phyloP scores from a whole-genome alignment of 2,797 vertebrate species.

The Platyrinchus mystaceus region DNA sequence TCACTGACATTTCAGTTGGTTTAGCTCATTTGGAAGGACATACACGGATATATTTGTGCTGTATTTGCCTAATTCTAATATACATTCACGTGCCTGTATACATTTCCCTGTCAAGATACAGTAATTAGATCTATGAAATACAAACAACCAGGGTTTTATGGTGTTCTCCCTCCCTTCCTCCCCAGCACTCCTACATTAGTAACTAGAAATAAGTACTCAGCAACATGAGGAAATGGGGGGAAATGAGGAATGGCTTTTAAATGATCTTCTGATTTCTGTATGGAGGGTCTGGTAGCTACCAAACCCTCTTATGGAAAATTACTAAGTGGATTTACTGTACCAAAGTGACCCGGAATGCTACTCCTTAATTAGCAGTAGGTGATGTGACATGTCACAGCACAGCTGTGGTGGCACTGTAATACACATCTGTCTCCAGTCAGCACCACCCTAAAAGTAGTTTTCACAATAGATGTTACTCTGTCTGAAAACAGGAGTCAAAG shows the following conservation, averaged over 20 bases:
- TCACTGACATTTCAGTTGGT: conserved; percentile 2
- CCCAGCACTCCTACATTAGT: neutral
- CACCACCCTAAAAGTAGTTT: neutral
- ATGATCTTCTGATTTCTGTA: neutral
- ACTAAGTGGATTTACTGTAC: neutral
- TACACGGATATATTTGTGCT: neutral
- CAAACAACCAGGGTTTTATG: neutral
- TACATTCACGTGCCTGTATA: neutral
- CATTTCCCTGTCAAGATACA: neutral
- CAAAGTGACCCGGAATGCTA: neutral
- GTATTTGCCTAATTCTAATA: conserved; percentile 45
- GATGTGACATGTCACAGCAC: neutral
- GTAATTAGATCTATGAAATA: conserved; percentile 49
- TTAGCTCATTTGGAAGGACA: conserved; percentile 33
- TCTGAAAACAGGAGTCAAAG: neutral
- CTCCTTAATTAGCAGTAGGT: neutral
- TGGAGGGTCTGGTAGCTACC: neutral
- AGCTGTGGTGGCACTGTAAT: neutral
- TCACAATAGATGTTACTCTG: neutral
- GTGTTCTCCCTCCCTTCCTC: neutral
- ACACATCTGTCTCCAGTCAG: neutral
- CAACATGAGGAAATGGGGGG: neutral
- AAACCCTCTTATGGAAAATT: neutral
- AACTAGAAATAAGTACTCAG: neutral
- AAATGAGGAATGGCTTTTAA: neutral